Percentiles rank a stretch among this genome's conserved stretches.
Evolutionary conservation across 1,140 invertebrate species (phyloP).

Genomic region (Macrocentrus cingulum): DNA sequence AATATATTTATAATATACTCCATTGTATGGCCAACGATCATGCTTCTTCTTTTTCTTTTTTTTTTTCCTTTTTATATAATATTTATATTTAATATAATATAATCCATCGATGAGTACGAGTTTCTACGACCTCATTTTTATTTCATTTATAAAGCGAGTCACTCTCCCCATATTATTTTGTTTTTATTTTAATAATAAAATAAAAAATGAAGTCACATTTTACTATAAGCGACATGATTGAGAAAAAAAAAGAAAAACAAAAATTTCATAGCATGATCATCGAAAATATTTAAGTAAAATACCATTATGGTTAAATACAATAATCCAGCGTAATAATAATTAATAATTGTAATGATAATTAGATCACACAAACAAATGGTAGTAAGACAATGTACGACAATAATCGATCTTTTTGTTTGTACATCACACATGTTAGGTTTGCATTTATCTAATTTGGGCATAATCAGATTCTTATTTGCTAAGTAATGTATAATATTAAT

Average conservation of each 20-base stretch:
- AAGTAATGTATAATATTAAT: conserved; percentile 26
- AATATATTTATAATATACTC: conserved; percentile 55
- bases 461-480: conserved; percentile 25
- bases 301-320: too few species aligned
- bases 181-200: too few species aligned
- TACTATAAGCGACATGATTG: too few species aligned
- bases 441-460: conserved; percentile 25
- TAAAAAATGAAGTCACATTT: too few species aligned
- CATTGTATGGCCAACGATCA: conserved; percentile 59
- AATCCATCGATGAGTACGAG: too few species aligned
- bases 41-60: conserved; percentile 38
- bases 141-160: too few species aligned
- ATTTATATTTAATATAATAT: conserved; percentile 36
- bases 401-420: conserved; percentile 48
- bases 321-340: too few species aligned
- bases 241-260: too few species aligned
- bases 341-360: conserved; percentile 24
- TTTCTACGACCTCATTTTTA: too few species aligned
- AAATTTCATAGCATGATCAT: too few species aligned
- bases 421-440: conserved; percentile 39
- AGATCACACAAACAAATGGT: conserved; percentile 35
- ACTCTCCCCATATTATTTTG: too few species aligned
- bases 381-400: conserved; percentile 46
- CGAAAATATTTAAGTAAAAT: too few species aligned
- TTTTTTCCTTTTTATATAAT: conserved; percentile 17